These are phyloP conservation scores for Ashinkailepas kermadecensis DNA, from an alignment of 2,888 invertebrate genomes.

Conservation along the genomic window DNA sequence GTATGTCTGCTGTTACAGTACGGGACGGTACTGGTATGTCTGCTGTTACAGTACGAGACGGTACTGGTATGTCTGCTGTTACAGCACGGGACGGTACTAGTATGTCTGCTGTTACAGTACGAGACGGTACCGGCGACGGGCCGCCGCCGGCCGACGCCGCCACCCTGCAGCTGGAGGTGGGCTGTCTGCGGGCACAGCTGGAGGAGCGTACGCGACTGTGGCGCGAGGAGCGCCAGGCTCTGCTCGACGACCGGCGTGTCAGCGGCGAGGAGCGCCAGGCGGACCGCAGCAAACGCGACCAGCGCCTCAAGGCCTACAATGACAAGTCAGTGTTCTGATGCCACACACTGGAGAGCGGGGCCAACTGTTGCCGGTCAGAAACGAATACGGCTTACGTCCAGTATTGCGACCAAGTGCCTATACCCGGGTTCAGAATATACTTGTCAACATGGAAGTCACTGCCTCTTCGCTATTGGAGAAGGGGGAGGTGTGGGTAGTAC, in stretches of 20 bases:
- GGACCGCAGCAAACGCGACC: conserved; percentile 35
- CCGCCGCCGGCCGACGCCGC: not conserved
- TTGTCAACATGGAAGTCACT: too few relatives aligned
- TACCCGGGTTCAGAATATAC: too few relatives aligned
- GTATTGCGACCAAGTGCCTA: too few relatives aligned
- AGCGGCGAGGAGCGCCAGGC: conserved; percentile 42
- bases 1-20: too few relatives aligned
- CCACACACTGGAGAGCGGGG: not conserved
- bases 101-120: not conserved
- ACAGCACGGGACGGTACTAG: too few relatives aligned
- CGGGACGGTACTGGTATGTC: too few relatives aligned
- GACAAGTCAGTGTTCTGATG: not conserved
- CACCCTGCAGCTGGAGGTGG: conserved; percentile 23
- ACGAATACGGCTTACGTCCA: too few relatives aligned
- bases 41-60: too few relatives aligned
- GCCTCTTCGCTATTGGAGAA: too few relatives aligned
- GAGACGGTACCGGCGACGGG: not conserved
- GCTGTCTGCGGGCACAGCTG: conserved; percentile 37
- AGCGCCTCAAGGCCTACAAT: conserved; percentile 33
- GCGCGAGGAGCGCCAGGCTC: conserved; percentile 41
- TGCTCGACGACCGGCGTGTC: conserved; percentile 42
- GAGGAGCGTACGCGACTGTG: conserved; percentile 42
- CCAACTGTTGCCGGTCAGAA: too few relatives aligned
- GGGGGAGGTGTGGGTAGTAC: too few relatives aligned
- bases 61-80: too few relatives aligned